Conservation (phyloP, 2,888 invertebrate species). For the Pristionchus fissidentatus region DNA sequence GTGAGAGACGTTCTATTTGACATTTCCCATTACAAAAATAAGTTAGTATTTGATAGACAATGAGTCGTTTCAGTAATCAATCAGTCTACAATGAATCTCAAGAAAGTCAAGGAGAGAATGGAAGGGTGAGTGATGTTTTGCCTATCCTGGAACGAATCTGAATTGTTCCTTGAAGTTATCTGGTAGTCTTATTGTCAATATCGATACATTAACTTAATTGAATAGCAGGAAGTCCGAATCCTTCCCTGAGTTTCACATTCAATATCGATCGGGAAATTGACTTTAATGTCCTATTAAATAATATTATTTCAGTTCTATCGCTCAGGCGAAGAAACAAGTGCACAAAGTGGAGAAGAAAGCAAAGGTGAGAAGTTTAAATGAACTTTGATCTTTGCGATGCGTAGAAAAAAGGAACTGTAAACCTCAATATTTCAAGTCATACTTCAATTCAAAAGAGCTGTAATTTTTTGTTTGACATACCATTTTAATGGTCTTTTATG, state of each 20-base stretch:
- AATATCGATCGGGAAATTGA: background rate
- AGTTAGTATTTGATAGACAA: background rate
- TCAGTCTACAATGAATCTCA: conserved; percentile 20
- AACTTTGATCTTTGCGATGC: too few species aligned
- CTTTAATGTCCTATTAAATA: too few species aligned
- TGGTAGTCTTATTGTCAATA: too few species aligned
- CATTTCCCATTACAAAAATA: background rate
- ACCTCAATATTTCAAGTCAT: background rate
- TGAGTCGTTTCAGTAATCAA: background rate
- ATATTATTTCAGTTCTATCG: background rate
- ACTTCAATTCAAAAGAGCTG: background rate
- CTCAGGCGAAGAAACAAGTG: too few species aligned
- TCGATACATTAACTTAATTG: too few species aligned
- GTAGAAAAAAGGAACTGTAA: too few species aligned
- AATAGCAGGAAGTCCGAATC: too few species aligned
- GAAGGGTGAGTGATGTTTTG: background rate
- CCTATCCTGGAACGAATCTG: background rate
- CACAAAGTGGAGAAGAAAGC: conserved; percentile 34
- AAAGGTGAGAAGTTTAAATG: background rate
- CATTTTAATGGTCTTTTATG: background rate
- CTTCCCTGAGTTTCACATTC: too few species aligned
- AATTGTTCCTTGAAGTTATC: too few species aligned
- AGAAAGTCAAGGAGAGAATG: conserved; percentile 39
- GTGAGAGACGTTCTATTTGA: too few species aligned
- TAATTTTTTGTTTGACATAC: background rate